Evolutionary conservation across 1,140 invertebrate genomes (phyloP).

Genomic region (Oncopeltus fasciatus): DNA sequence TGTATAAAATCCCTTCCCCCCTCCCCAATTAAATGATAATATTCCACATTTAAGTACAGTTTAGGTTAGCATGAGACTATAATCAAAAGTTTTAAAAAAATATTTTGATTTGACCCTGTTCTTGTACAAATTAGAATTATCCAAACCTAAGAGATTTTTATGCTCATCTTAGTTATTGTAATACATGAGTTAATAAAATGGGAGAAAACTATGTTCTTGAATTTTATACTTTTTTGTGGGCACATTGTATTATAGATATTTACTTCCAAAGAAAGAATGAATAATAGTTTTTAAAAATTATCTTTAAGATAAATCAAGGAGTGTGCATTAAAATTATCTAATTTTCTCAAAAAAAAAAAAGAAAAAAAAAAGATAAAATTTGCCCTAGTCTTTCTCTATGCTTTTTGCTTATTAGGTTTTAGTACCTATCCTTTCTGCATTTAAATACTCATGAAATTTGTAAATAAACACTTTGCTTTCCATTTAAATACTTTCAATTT

Average conservation of each 20-base stretch:
- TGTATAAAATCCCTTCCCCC: too few species aligned
- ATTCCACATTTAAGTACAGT: too few species aligned
- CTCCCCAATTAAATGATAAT: too few species aligned
- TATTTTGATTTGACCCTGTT: not conserved
- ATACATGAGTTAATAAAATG: too few species aligned
- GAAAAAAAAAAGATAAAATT: not conserved
- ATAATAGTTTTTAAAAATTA: too few species aligned
- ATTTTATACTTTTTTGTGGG: not conserved
- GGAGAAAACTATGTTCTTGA: not conserved
- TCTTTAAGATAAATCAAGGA: too few species aligned
- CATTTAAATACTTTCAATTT: not conserved
- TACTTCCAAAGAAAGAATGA: too few species aligned
- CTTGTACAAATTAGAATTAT: slow-evolving; percentile 5
- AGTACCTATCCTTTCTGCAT: not conserved
- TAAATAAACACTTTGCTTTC: not conserved
- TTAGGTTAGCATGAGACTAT: too few species aligned
- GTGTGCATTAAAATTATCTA: not conserved
- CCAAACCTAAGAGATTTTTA: slow-evolving; percentile 6
- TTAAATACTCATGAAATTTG: not conserved
- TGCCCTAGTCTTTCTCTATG: slow-evolving; percentile 6
- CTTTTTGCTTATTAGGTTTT: slow-evolving; percentile 7
- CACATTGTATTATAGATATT: slow-evolving; percentile 1
- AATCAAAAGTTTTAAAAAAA: not conserved
- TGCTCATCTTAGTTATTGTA: not conserved
- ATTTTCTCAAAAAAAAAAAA: too few species aligned